Evolutionary conservation across 2,797 vertebrate species (phyloP).

Genomic region (Rhinoraja longicauda): DNA sequence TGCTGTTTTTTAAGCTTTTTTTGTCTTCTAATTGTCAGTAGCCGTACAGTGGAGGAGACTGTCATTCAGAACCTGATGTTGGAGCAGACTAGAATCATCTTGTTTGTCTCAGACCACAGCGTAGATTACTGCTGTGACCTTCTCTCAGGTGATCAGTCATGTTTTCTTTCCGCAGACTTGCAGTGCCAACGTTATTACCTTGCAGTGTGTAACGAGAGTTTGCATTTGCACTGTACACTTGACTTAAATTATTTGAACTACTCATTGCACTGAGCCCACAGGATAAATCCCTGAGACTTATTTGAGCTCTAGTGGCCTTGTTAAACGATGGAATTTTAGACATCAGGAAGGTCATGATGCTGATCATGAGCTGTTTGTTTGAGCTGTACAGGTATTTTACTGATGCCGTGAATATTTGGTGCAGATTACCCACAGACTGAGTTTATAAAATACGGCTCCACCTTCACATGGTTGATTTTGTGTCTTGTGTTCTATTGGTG

Average conservation of each 20-base stretch:
- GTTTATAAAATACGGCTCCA: slow-evolving; percentile 47
- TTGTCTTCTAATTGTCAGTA: slow-evolving; percentile 13
- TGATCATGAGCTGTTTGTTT: slow-evolving; percentile 46
- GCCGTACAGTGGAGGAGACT: background rate
- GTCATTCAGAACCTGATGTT: slow-evolving; percentile 27
- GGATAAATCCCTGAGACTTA: slow-evolving; percentile 52
- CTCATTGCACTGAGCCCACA: slow-evolving; percentile 61
- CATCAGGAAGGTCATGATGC: slow-evolving; percentile 40
- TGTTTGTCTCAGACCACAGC: slow-evolving; percentile 26
- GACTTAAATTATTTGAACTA: slow-evolving; percentile 50
- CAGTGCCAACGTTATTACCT: slow-evolving; percentile 64
- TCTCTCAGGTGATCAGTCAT: slow-evolving; percentile 78
- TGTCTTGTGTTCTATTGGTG: slow-evolving; percentile 59
- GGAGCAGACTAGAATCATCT: background rate
- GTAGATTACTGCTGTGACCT: slow-evolving; percentile 44
- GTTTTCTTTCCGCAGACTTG: slow-evolving; percentile 65
- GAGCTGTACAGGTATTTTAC: slow-evolving; percentile 52
- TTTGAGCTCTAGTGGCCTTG: slow-evolving; percentile 73
- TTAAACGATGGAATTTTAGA: slow-evolving; percentile 57
- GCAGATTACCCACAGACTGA: slow-evolving; percentile 41
- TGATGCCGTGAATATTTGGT: slow-evolving; percentile 15
- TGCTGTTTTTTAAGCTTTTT: slow-evolving; percentile 31
- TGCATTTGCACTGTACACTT: slow-evolving; percentile 73
- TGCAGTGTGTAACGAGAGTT: slow-evolving; percentile 36
- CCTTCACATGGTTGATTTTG: slow-evolving; percentile 48